Conservation (phyloP, 2,113 vertebrate genomes). For the Nyctereutes procyonoides region DNA sequence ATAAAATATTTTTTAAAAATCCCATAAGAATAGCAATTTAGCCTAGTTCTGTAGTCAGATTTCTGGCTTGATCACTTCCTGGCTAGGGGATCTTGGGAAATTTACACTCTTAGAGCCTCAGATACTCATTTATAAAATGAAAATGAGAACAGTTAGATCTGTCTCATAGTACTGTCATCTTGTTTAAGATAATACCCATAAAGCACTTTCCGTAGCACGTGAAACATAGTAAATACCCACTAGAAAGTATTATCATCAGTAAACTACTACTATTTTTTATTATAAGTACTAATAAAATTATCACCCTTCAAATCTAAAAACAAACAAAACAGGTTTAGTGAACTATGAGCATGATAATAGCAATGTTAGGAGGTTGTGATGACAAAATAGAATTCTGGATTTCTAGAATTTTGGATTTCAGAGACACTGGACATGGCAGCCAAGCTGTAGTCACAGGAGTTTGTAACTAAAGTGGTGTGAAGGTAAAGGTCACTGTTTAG, state of each 20-base stretch:
- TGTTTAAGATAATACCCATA: neutral
- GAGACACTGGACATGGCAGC: neutral
- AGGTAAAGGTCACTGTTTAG: neutral
- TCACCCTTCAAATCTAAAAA: neutral
- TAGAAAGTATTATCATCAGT: neutral
- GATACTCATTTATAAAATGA: neutral
- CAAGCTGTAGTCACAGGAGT: neutral
- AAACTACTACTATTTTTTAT: neutral
- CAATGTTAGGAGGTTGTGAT: neutral
- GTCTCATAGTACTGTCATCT: neutral
- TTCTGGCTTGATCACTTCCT: neutral
- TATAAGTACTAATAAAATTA: neutral
- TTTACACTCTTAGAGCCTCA: neutral
- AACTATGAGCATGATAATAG: neutral
- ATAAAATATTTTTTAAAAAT: neutral
- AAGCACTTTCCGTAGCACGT: slow-evolving; percentile 12
- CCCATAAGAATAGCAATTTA: slow-evolving; percentile 13
- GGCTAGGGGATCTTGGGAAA: slow-evolving; percentile 13
- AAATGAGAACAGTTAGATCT: neutral
- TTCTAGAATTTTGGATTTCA: neutral
- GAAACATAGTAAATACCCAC: neutral
- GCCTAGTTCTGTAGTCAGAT: neutral
- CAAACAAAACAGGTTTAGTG: neutral
- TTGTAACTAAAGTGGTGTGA: neutral
- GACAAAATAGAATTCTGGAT: neutral